Percentiles rank a stretch among this genome's conserved stretches.
These are phyloP conservation scores for Pteronotus mesoamericanus DNA, from an alignment of 2,797 vertebrate species.

Conservation along the genomic window DNA sequence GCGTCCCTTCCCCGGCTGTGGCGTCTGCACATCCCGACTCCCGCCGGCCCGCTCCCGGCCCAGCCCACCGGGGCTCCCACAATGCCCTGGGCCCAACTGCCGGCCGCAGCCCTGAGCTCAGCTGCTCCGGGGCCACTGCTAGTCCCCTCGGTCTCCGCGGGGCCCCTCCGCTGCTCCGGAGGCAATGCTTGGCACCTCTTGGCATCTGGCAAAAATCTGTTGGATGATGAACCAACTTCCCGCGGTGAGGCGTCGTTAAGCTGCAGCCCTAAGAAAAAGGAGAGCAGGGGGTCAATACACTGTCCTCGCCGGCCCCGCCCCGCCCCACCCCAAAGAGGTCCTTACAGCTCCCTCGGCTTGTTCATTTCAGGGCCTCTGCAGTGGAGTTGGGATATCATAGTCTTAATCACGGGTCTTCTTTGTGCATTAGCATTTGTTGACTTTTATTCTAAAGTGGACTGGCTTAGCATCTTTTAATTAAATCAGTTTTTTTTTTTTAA, in stretches of 20 bases:
- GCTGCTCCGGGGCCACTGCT: background rate
- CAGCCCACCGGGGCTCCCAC: background rate
- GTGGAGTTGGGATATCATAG: background rate
- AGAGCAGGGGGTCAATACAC: background rate
- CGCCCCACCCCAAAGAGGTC: too few species aligned
- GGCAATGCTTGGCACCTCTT: background rate
- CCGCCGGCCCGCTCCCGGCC: background rate
- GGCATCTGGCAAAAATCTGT: background rate
- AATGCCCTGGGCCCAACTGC: slow-evolving; percentile 42
- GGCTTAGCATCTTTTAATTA: background rate
- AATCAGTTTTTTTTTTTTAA: too few species aligned
- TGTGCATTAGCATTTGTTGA: background rate
- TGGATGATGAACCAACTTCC: slow-evolving; percentile 23
- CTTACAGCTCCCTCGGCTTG: background rate
- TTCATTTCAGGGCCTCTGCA: background rate
- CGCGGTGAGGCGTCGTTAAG: background rate
- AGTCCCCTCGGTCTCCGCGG: accelerated
- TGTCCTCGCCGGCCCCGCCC: too few species aligned
- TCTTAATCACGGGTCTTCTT: background rate
- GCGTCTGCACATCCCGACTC: background rate
- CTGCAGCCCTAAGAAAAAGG: background rate
- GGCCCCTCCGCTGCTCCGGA: background rate
- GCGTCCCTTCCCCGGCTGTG: background rate
- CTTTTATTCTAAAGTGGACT: background rate
- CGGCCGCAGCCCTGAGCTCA: background rate